phyloP scores from a whole-genome alignment of 2,113 vertebrate species.

The Falco punctatus region DNA sequence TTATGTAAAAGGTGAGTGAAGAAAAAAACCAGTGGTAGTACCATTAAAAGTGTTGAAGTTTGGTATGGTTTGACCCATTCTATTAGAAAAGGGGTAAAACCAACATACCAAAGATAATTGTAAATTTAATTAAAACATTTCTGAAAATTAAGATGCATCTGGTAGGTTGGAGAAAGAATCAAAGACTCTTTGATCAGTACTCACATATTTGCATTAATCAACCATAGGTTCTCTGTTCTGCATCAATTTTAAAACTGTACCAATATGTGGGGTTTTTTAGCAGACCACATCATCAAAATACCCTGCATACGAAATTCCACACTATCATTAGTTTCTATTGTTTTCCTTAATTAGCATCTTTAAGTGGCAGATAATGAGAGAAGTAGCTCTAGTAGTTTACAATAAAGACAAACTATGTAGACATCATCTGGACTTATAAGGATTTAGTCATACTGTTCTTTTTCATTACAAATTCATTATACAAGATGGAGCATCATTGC shows the following conservation, averaged over 20 bases:
- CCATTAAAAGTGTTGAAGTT: background rate
- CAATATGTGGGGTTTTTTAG: background rate
- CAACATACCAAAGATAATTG: background rate
- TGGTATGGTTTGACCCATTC: background rate
- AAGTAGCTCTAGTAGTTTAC: background rate
- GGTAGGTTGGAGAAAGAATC: background rate
- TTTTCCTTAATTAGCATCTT: background rate
- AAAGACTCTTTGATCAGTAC: background rate
- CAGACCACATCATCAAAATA: background rate
- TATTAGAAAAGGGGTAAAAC: background rate
- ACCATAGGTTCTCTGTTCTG: background rate
- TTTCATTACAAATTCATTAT: background rate
- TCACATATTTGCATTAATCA: background rate
- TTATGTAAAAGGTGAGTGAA: background rate
- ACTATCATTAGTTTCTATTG: background rate
- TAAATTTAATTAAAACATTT: background rate
- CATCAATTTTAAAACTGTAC: background rate
- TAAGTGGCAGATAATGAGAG: background rate
- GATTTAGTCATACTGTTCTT: background rate
- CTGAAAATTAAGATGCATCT: background rate
- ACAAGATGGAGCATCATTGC: background rate
- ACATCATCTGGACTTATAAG: background rate
- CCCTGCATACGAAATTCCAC: background rate
- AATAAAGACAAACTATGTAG: background rate
- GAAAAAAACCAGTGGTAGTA: background rate